Conservation (phyloP, 1,140 invertebrate genomes). For the Chironomus tepperi region DNA sequence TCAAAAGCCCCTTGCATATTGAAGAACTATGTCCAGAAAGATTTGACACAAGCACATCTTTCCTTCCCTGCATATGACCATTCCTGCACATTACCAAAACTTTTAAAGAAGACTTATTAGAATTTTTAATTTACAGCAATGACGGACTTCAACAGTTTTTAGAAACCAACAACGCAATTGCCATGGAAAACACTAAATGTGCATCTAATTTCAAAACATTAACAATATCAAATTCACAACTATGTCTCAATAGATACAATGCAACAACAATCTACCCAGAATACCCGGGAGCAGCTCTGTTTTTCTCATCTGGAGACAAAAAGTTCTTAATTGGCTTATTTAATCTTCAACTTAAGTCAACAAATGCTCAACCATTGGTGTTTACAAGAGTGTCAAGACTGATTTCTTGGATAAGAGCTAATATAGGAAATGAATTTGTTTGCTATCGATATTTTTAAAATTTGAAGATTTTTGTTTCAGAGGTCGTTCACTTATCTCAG, state of each 20-base stretch:
- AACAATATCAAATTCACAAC: background rate
- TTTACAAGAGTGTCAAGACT: background rate
- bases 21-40: no score
- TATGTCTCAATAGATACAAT: background rate
- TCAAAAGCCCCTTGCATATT: no score
- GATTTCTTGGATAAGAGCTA: background rate
- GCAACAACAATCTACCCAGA: background rate
- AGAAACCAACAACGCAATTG: background rate
- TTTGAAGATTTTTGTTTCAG: no score
- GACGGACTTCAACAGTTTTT: background rate
- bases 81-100: no score
- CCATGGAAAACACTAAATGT: background rate
- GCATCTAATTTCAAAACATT: background rate
- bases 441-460: background rate
- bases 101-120: no score
- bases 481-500: no score
- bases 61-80: no score
- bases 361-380: background rate
- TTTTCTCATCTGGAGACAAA: background rate
- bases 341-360: background rate
- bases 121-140: background rate
- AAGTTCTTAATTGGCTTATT: background rate
- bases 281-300: background rate
- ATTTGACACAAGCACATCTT: no score
- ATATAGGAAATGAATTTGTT: background rate